phyloP scores from a whole-genome alignment of 2,113 vertebrate species.

The Cryptomyrus ogoouensis region DNA sequence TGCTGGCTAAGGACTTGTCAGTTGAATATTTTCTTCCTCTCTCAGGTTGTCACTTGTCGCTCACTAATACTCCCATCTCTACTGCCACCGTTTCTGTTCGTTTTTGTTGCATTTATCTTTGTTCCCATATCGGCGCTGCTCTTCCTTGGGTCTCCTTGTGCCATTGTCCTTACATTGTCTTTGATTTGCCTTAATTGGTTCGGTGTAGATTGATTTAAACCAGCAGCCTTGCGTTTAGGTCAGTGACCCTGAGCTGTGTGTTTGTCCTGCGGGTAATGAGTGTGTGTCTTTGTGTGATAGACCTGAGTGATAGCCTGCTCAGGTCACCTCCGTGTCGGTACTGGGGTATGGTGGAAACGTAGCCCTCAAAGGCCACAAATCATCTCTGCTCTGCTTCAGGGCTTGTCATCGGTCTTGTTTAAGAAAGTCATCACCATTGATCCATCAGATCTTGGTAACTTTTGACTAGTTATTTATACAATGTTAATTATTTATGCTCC shows the following conservation, averaged over 20 bases:
- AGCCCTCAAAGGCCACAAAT: background rate
- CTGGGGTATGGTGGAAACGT: background rate
- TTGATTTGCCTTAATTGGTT: conserved; percentile 12
- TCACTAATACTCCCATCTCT: background rate
- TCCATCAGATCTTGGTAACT: background rate
- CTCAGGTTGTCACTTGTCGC: background rate
- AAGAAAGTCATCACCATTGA: background rate
- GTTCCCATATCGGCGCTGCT: background rate
- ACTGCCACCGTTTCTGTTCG: background rate
- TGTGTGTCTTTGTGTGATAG: background rate
- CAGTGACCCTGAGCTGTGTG: background rate
- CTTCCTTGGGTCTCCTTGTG: background rate
- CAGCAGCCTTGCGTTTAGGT: background rate
- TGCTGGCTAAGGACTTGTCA: background rate
- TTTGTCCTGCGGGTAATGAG: background rate
- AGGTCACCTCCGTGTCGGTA: background rate
- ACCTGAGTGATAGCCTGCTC: background rate
- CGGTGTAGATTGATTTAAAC: background rate
- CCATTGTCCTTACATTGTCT: background rate
- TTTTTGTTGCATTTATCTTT: background rate
- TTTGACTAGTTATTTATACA: background rate
- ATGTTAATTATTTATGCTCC: background rate
- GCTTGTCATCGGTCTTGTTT: background rate
- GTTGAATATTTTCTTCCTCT: background rate
- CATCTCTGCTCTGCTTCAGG: background rate